Percentiles rank a stretch among this genome's conserved stretches.
phyloP scores from a whole-genome alignment of 2,888 invertebrate species.

The Cordilura impudica region DNA sequence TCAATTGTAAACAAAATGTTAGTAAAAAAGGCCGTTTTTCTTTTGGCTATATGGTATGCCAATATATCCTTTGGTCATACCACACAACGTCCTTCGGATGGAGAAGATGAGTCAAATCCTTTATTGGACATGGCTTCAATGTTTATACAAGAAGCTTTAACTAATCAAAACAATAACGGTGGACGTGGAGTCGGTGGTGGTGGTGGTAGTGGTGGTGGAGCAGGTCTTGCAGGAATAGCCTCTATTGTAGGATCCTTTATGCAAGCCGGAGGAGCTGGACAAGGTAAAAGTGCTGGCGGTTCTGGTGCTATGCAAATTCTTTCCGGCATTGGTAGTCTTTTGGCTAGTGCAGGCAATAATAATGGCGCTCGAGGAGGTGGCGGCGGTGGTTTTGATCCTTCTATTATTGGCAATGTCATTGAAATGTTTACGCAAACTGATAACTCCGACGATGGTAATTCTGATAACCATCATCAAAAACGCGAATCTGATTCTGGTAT shows the following conservation, averaged over 20 bases:
- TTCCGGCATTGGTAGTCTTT: constrained; percentile 75
- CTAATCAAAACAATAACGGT: constrained; percentile 74
- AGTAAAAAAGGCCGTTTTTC: constrained; percentile 69
- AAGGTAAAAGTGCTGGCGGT: constrained; percentile 65
- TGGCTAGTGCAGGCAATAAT: constrained; percentile 74
- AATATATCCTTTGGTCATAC: constrained; percentile 71
- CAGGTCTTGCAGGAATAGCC: constrained; percentile 80
- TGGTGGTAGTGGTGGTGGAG: constrained; percentile 75
- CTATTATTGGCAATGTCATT: constrained; percentile 81
- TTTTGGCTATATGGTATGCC: constrained; percentile 71
- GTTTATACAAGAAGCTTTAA: constrained; percentile 82
- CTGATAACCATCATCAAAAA: constrained; percentile 61
- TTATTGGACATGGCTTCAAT: constrained; percentile 84
- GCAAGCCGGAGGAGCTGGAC: constrained; percentile 81
- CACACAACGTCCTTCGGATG: constrained; percentile 72
- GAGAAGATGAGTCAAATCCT: constrained; percentile 81
- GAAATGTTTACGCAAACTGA: constrained; percentile 79
- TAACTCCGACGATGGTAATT: constrained; percentile 53
- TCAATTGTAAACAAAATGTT: constrained; percentile 66
- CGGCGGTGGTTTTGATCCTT: constrained; percentile 80
- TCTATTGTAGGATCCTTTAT: constrained; percentile 84
- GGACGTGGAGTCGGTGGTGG: constrained; percentile 77
- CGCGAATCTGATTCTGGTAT: constrained; percentile 76
- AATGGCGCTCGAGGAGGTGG: constrained; percentile 68
- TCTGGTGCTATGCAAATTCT: constrained; percentile 76